Evolutionary conservation across 1,140 invertebrate genomes (phyloP).

Genomic region (Cotesia typhae): DNA sequence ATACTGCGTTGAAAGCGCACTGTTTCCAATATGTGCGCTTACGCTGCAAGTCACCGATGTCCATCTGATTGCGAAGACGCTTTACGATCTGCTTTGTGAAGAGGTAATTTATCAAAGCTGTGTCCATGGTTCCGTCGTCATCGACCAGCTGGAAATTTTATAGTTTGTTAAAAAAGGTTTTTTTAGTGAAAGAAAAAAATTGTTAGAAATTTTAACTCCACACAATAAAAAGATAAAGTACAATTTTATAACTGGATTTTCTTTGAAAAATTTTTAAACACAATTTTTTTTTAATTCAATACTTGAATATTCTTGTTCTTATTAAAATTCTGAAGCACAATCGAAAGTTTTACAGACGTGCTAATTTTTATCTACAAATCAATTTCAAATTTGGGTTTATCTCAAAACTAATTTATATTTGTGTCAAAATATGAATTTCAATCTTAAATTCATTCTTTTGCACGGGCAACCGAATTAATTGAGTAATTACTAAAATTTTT

Average conservation of each 20-base stretch:
- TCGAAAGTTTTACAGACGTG: no score
- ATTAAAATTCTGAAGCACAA: no score
- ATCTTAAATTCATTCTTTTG: no score
- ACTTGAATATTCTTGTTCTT: no score
- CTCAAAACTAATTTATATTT: no score
- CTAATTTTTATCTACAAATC: no score
- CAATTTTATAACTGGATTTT: not conserved
- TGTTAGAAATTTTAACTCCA: not conserved
- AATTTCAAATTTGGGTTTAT: no score
- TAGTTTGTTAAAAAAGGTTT: not conserved
- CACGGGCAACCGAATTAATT: no score
- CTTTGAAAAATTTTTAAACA: no score
- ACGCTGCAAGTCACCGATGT: conserved; percentile 66
- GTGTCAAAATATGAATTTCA: no score
- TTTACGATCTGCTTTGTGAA: conserved; percentile 69
- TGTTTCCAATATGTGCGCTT: conserved; percentile 74
- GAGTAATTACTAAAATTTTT: no score
- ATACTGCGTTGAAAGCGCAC: conserved; percentile 74
- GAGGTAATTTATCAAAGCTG: conserved; percentile 69
- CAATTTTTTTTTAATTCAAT: no score
- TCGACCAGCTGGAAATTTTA: conserved; percentile 55
- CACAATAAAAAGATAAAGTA: not conserved
- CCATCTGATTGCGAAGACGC: conserved; percentile 64
- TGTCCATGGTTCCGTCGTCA: conserved; percentile 67
- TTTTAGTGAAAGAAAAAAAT: not conserved